Base-by-base conservation (phyloP, 2,797 vertebrate species). In the Platyrinchus mystaceus region DNA sequence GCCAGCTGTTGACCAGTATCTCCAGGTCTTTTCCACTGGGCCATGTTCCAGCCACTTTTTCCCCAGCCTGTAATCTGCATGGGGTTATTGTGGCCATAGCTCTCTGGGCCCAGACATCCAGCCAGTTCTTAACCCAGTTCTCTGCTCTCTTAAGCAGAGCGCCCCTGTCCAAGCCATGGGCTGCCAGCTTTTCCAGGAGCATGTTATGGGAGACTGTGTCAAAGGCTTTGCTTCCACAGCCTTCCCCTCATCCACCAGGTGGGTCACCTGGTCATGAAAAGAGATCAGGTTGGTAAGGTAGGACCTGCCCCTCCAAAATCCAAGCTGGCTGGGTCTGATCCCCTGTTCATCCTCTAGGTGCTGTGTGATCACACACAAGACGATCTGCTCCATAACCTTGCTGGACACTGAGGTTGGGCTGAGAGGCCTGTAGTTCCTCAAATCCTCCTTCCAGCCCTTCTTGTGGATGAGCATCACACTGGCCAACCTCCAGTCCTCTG, bases 181-280 rank as follows among this genome's bases (percentile, higher is more conserved):
- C 19, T 79, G 19, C 10, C 44, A 50, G 23, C 11, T 58, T 50
- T n/a, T 66, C 37, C 67, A 21, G 13, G 28, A 71, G n/a, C 9
- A 27, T 58, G 16, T 16, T 28, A 28, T 19, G 16, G 22, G 7
- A 58, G 5, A 17, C 0, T 0, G 19, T 28, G 10, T 28, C 59
- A 71, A 58, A 79, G 44, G 6, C 9, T 16, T 58, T 66, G 23
- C 23, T 10, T 64, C 9, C 37, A 58, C 49, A 50, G 13, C 4
- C 10, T 58, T 58, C 36, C 27, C 16, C 5, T 58, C 9, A 28
- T 73, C 27, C 20, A 66, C 19, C 2, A 8, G 16, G 10, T 0
- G 0, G 8, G 37, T 37, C 15, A 27, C 15, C 19, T 28, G 19
- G 4, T 19, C 27, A 44, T 24, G 32, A 79, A 30, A 44, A 6